phyloP scores from a whole-genome alignment of 2,888 invertebrate species.

The Ischnura elegans region DNA sequence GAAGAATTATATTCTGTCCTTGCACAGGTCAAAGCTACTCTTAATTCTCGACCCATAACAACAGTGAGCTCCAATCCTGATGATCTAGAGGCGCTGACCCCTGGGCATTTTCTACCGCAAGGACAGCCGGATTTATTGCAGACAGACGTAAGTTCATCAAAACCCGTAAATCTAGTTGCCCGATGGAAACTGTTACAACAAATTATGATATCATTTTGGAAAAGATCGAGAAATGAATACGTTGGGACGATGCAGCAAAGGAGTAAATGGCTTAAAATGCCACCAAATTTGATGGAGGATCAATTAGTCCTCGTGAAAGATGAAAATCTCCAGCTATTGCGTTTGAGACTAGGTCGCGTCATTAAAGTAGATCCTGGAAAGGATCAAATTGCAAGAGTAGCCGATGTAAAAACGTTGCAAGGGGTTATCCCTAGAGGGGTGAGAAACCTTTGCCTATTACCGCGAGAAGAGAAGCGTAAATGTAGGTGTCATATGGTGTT shows the following conservation, averaged over 20 bases:
- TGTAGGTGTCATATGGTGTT: not conserved
- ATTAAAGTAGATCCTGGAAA: not conserved
- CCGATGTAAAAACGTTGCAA: not conserved
- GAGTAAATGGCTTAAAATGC: not conserved
- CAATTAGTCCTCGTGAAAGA: not conserved
- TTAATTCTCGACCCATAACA: not conserved
- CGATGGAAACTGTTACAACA: not conserved
- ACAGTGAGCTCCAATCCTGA: conserved; percentile 7
- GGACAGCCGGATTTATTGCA: not conserved
- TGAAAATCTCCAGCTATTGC: not conserved
- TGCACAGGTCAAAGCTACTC: not conserved
- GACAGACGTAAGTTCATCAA: too few relatives aligned
- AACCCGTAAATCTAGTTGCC: not conserved
- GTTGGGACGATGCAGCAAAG: not conserved
- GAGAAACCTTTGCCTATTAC: conserved; percentile 27
- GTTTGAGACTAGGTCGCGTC: not conserved
- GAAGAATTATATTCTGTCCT: conserved; percentile 1
- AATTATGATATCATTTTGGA: conserved; percentile 3
- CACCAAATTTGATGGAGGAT: conserved; percentile 12
- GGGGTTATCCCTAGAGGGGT: not conserved
- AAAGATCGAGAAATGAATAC: conserved; percentile 16
- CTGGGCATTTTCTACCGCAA: not conserved
- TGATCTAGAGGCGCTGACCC: conserved; percentile 1
- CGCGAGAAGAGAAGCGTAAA: not conserved
- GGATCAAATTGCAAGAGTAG: not conserved